These are phyloP conservation scores for Lepidurus arcticus DNA, from an alignment of 1,140 invertebrate genomes.

Conservation along the genomic window DNA sequence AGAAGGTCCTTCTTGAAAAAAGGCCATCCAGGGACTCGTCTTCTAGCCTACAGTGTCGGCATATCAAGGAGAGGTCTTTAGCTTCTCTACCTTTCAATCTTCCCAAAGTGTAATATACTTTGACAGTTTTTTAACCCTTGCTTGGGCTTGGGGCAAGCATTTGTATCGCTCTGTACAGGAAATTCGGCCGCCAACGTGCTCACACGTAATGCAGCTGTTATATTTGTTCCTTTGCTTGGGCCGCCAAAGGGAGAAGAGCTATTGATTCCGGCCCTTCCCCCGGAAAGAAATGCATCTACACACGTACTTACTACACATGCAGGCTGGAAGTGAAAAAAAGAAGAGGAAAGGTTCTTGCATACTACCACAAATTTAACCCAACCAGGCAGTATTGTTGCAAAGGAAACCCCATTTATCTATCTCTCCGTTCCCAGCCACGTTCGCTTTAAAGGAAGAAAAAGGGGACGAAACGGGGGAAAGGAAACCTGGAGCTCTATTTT, in stretches of 20 bases:
- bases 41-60: not conserved
- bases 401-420: not conserved
- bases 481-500: not conserved
- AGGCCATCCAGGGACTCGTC: not conserved
- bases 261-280: not conserved
- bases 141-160: not conserved
- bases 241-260: not conserved
- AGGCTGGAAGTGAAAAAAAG: not conserved
- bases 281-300: not conserved
- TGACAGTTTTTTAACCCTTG: not conserved
- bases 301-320: not conserved
- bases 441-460: not conserved
- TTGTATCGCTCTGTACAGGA: not conserved
- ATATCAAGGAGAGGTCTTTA: slow-evolving; percentile 12
- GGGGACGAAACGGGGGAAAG: not conserved
- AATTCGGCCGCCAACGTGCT: not conserved
- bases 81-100: not conserved
- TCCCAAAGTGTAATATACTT: not conserved
- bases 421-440: not conserved
- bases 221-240: not conserved
- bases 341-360: not conserved
- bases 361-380: not conserved
- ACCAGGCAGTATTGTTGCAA: not conserved
- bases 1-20: not conserved
- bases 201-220: not conserved